phyloP scores from a whole-genome alignment of 2,888 invertebrate species.

The Helleia helle region DNA sequence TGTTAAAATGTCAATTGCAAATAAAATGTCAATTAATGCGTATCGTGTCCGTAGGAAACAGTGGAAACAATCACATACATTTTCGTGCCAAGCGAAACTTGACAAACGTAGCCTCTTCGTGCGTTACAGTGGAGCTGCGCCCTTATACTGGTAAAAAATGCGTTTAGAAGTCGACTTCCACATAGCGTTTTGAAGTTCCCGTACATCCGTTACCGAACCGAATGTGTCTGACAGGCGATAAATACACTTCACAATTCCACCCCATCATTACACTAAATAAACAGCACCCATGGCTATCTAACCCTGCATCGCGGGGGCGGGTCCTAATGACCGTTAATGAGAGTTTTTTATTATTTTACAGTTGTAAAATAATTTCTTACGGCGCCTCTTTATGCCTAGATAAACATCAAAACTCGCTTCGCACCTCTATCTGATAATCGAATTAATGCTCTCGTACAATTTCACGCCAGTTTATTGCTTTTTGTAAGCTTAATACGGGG shows the following conservation, averaged over 20 bases:
- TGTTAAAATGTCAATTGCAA: too few species aligned
- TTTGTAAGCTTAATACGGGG: conserved; percentile 60
- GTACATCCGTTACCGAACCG: not conserved
- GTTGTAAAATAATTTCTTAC: conserved; percentile 70
- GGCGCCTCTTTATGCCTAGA: conserved; percentile 70
- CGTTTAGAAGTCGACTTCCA: too few species aligned
- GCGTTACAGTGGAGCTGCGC: too few species aligned
- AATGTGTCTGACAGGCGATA: conserved; percentile 25
- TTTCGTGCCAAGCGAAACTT: too few species aligned
- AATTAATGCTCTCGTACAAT: conserved; percentile 69
- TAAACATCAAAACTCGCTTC: conserved; percentile 73
- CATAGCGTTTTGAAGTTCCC: not conserved
- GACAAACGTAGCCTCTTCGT: too few species aligned
- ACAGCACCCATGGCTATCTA: conserved; percentile 57
- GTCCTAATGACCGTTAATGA: conserved; percentile 70
- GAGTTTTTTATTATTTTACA: conserved; percentile 70
- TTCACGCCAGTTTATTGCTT: conserved; percentile 70
- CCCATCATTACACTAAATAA: conserved; percentile 55
- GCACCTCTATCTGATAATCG: conserved; percentile 73
- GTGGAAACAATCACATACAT: too few species aligned
- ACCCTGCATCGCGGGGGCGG: conserved; percentile 63
- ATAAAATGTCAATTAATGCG: too few species aligned
- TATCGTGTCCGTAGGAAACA: too few species aligned
- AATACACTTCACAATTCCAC: conserved; percentile 35
- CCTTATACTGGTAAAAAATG: too few species aligned